These are phyloP conservation scores for Esperia sulphurella DNA, from an alignment of 2,888 invertebrate genomes.

Conservation along the genomic window DNA sequence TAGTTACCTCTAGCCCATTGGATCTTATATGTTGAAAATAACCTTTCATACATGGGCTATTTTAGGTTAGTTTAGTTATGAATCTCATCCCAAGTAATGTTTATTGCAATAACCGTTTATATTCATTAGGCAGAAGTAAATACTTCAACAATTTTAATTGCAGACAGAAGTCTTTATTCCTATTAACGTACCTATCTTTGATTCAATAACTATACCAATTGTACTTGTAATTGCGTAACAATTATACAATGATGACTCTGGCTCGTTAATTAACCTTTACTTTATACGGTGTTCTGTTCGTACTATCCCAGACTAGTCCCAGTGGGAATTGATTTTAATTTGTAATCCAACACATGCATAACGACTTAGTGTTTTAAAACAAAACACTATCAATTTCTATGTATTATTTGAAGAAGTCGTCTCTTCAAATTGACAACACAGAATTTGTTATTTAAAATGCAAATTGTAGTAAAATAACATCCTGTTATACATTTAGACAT, in stretches of 20 bases:
- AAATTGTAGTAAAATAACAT: no score
- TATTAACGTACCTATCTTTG: conserved; percentile 19
- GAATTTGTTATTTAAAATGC: no score
- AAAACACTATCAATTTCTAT: no score
- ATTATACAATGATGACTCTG: conserved; percentile 31
- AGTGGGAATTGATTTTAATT: no score
- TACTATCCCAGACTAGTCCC: no score
- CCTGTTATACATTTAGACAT: neutral
- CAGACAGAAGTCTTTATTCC: conserved; percentile 13
- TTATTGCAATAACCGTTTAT: neutral
- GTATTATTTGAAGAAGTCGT: no score
- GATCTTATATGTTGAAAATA: no score
- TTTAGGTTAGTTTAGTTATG: neutral
- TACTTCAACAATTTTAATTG: conserved; percentile 21
- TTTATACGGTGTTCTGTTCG: neutral
- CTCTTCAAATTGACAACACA: no score
- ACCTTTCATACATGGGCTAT: no score
- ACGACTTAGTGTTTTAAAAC: no score
- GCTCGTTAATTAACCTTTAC: conserved; percentile 30
- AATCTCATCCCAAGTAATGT: neutral
- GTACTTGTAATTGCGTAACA: conserved; percentile 31
- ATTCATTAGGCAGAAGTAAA: neutral
- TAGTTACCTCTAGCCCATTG: neutral
- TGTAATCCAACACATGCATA: no score
- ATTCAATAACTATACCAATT: conserved; percentile 20